phyloP scores from a whole-genome alignment of 2,113 vertebrate species.

The Colistium nudipinnis region DNA sequence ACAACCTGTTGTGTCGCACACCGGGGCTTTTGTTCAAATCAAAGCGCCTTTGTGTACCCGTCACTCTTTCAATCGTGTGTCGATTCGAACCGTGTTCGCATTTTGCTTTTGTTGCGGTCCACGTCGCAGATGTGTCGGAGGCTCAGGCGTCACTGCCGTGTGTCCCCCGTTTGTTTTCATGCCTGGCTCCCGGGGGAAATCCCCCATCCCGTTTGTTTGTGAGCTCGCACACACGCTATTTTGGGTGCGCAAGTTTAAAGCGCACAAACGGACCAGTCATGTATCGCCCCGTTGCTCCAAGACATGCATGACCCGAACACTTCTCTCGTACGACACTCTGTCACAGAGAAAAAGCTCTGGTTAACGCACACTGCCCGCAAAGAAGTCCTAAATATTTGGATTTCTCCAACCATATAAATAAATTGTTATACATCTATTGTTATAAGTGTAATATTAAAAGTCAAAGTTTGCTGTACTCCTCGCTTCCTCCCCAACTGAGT shows the following conservation, averaged over 20 bases:
- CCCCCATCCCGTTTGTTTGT: background rate
- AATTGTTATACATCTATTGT: too few species aligned
- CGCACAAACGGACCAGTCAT: conserved; percentile 17
- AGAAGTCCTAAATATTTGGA: background rate
- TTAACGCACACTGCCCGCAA: too few species aligned
- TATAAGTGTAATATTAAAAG: too few species aligned
- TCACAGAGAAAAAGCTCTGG: background rate
- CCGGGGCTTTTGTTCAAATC: background rate
- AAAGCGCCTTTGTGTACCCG: background rate
- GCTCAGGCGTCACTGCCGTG: background rate
- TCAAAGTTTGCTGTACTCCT: background rate
- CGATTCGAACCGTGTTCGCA: background rate
- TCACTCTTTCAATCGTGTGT: background rate
- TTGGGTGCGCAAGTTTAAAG: background rate
- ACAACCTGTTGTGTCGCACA: background rate
- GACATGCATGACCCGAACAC: conserved; percentile 17
- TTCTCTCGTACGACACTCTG: background rate
- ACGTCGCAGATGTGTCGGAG: background rate
- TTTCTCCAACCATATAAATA: too few species aligned
- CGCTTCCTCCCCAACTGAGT: background rate
- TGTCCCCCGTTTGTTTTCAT: background rate
- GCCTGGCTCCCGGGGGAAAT: background rate
- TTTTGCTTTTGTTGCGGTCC: background rate
- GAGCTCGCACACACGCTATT: background rate
- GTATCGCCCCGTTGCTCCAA: conserved; percentile 7